Percentiles rank a stretch among this genome's conserved stretches.
These are phyloP conservation scores for Craseonycteris thonglongyai DNA, from an alignment of 2,113 vertebrate genomes.

Conservation along the genomic window DNA sequence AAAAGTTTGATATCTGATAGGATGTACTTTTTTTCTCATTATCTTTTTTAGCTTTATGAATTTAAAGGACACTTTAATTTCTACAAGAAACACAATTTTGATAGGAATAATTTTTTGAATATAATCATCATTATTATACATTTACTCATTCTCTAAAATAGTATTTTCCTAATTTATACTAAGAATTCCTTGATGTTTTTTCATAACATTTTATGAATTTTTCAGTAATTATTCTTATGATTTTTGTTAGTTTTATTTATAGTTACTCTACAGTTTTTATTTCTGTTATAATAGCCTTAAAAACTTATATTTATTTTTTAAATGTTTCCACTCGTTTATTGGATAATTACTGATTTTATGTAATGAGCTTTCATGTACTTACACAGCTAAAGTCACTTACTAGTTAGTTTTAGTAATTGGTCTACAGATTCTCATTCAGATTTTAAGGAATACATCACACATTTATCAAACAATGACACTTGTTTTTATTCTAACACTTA, in stretches of 20 bases:
- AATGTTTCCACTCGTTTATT: not conserved
- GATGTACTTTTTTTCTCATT: not conserved
- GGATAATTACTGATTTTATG: not conserved
- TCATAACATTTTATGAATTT: not conserved
- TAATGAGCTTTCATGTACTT: not conserved
- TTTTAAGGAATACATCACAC: not conserved
- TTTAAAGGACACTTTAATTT: not conserved
- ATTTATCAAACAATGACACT: not conserved
- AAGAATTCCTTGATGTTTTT: too few relatives aligned
- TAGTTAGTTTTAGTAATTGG: not conserved
- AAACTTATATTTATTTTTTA: not conserved
- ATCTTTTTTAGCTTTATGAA: not conserved
- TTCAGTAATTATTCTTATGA: not conserved
- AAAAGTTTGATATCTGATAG: not conserved
- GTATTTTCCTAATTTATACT: too few relatives aligned
- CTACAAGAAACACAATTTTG: not conserved
- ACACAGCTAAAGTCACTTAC: not conserved
- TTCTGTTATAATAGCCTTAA: not conserved
- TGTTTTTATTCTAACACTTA: not conserved
- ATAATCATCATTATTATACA: not conserved
- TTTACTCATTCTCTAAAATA: too few relatives aligned
- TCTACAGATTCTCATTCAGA: not conserved
- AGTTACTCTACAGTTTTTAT: not conserved
- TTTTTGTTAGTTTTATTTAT: not conserved
- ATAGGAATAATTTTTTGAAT: not conserved